Evolutionary conservation across 2,113 vertebrate genomes (phyloP).

Genomic region (Calypte anna): DNA sequence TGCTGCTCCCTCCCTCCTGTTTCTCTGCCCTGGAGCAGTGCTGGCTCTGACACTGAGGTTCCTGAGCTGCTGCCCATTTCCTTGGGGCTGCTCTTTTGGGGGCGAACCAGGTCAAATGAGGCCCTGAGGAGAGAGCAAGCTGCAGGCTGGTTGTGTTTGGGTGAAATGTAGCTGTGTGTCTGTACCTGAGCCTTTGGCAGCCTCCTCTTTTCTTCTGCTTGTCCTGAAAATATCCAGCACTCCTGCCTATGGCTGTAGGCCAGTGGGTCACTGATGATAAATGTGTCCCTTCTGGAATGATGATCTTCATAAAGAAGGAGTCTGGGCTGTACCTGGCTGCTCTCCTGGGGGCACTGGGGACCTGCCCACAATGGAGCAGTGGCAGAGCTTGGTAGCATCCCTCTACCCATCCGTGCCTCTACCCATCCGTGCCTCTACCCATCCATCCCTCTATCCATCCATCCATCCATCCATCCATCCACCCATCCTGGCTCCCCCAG

Average conservation of each 20-base stretch:
- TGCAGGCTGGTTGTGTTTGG: neutral
- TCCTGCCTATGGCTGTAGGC: neutral
- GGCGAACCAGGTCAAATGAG: neutral
- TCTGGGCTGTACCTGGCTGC: neutral
- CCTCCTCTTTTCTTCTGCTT: neutral
- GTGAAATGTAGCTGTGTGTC: neutral
- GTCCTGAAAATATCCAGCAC: neutral
- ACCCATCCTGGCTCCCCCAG: accelerated
- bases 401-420: too few species aligned
- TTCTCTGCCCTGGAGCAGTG: too few species aligned
- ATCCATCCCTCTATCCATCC: too few species aligned
- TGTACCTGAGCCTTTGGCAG: neutral
- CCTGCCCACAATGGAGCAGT: accelerated
- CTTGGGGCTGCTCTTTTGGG: neutral
- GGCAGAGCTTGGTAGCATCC: too few species aligned
- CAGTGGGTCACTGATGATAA: neutral
- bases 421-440: too few species aligned
- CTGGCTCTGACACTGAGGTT: too few species aligned
- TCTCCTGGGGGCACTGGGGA: neutral
- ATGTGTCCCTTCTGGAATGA: neutral
- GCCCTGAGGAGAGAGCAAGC: neutral
- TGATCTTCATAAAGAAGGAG: too few species aligned
- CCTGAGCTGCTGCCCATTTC: too few species aligned
- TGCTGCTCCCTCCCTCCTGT: accelerated
- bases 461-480: neutral